Conservation (phyloP, 2,113 vertebrate genomes). For the Fulmarus glacialis region DNA sequence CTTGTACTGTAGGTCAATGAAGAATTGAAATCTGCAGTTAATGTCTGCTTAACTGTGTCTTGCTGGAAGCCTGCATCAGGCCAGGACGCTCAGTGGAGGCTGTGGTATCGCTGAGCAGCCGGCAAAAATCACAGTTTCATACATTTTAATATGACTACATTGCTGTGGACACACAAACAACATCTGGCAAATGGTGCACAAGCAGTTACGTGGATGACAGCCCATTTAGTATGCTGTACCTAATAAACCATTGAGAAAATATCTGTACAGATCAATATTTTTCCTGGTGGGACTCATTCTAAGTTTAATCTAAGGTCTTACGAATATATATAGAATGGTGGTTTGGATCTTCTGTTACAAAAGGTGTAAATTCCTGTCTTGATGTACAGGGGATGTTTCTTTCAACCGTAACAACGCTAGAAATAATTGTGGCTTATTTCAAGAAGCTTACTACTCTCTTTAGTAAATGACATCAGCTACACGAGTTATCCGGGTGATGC, state of each 20-base stretch:
- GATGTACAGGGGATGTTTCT: not conserved
- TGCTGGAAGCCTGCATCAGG: not conserved
- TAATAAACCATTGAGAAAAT: not conserved
- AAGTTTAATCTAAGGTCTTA: not conserved
- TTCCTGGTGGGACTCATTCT: not conserved
- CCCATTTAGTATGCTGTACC: not conserved
- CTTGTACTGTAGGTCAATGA: not conserved
- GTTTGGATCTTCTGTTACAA: not conserved
- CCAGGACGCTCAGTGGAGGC: not conserved
- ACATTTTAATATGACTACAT: constrained; percentile 14
- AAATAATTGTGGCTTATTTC: not conserved
- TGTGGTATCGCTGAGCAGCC: not conserved
- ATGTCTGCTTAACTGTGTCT: not conserved
- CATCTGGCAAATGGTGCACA: constrained; percentile 31
- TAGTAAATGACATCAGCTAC: not conserved
- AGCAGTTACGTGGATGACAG: constrained; percentile 8
- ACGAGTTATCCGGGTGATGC: accelerated
- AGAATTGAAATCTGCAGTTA: constrained; percentile 8
- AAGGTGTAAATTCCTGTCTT: not conserved
- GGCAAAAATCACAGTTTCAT: not conserved
- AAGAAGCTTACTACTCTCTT: not conserved
- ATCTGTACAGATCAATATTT: not conserved
- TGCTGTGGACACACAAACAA: constrained; percentile 26
- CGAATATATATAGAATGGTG: not conserved
- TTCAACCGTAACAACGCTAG: not conserved